Evolutionary conservation across 2,797 vertebrate genomes (phyloP), one percentile per base, ranked within the genome.

Genomic region (Enteromius viviparus): DNA sequence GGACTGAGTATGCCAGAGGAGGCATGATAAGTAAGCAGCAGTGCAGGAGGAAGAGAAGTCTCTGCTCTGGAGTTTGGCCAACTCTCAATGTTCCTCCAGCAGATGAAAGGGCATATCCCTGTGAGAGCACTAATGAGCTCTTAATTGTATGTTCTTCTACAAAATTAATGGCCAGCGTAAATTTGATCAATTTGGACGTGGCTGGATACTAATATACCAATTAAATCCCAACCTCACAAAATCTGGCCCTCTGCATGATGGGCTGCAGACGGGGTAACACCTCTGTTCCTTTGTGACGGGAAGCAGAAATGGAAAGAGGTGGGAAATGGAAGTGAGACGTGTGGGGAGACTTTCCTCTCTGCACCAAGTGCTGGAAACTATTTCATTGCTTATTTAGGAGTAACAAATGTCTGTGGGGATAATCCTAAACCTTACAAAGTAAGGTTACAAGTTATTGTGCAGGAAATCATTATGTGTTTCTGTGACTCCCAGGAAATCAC

Each of bases 71-170:
- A 93, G 88, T 87, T 78, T 71, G 87, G 91, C 94, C 94, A 95
- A 94, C 87, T 92, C 92, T 89, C 93, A 96, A 95, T 96, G 95
- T 96, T 95, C 95, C 93, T 91, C 91, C 88, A 90, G 90, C 91
- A 93, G 94, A 94, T 93, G 92, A 95, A 95, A 95, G 94, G 93
- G 89, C 93, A 93, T 92, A 92, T 93, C 93, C 94, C 92, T 93
- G 92, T 91, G 93, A 94, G 93, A 89, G 82, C 88, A 85, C 90
- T 95, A 94, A 95, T 94, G 91, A 93, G 91, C 85, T 87, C 93
- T 93, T 96, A 95, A 95, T 96, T 95, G 94, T 95, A 95, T 95
- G 95, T 96, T 95, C 95, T 94, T 95, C 91, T 90, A 89, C 93
- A 93, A 94, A 96, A 95, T 95, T 94, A 95, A 95, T 95, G 94